phyloP scores from a whole-genome alignment of 2,113 vertebrate species.

The Mormyrus iriodes region DNA sequence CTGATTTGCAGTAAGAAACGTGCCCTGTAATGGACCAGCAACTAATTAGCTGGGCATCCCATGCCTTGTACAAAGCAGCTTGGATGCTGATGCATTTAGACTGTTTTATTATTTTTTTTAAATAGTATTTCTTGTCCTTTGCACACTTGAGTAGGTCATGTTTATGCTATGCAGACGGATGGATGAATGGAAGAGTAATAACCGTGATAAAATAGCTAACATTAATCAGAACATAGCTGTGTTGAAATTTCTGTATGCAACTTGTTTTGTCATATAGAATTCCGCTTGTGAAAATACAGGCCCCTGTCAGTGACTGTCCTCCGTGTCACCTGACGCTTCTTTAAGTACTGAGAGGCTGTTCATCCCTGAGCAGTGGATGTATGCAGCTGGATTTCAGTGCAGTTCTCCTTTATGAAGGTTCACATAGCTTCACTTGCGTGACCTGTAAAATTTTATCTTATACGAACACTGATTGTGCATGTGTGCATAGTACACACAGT shows the following conservation, averaged over 20 bases:
- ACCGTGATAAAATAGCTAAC: neutral
- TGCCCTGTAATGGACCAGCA: neutral
- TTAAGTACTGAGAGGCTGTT: neutral
- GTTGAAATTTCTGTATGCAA: neutral
- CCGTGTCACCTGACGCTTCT: neutral
- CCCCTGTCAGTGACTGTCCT: neutral
- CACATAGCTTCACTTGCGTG: neutral
- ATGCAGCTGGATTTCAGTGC: neutral
- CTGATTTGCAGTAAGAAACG: neutral
- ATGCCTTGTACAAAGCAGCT: neutral
- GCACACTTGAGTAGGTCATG: neutral
- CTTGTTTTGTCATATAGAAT: neutral
- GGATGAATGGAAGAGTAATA: neutral
- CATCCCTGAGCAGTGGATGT: neutral
- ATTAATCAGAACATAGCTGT: neutral
- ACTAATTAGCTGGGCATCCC: neutral
- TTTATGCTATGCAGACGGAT: neutral
- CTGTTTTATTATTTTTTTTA: neutral
- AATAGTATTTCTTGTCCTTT: neutral
- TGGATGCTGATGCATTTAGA: neutral
- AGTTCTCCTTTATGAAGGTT: neutral
- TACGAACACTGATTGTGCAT: neutral
- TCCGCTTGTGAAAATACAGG: neutral
- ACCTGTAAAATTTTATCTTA: neutral
- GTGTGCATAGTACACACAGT: neutral